Percentiles rank a stretch among this genome's conserved stretches.
Conservation (phyloP, 2,888 invertebrate species). For the Disparrhopalites patrizii region DNA sequence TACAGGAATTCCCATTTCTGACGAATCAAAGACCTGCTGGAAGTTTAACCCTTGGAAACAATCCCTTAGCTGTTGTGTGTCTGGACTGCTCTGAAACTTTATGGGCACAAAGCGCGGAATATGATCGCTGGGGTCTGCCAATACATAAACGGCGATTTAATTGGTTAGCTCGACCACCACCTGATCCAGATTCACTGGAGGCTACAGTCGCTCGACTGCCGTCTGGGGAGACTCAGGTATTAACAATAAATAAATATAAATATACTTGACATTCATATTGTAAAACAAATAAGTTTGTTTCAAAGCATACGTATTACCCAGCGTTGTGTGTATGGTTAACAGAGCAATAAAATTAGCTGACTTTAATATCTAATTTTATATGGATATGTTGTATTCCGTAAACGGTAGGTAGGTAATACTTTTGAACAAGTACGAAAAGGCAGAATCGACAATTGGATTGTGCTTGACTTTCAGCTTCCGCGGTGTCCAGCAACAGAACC, state of each 20-base stretch:
- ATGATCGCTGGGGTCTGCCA: conserved; percentile 83
- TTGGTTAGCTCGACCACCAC: conserved; percentile 89
- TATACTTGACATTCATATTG: too few species aligned
- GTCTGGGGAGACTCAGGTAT: conserved; percentile 64
- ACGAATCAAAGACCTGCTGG: conserved; percentile 76
- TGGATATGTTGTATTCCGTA: too few species aligned
- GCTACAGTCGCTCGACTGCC: conserved; percentile 64
- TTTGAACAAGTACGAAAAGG: too few species aligned
- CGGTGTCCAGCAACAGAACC: conserved; percentile 47
- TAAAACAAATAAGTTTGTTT: too few species aligned
- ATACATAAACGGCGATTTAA: conserved; percentile 87
- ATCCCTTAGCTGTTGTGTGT: conserved; percentile 85
- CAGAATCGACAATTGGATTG: too few species aligned
- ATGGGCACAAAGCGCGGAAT: conserved; percentile 83
- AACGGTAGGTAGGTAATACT: too few species aligned
- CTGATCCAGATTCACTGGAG: conserved; percentile 51
- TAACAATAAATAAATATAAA: too few species aligned
- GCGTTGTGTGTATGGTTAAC: too few species aligned
- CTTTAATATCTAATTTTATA: too few species aligned
- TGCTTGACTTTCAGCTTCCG: conserved; percentile 35
- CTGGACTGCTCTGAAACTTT: conserved; percentile 89
- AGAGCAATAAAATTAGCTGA: too few species aligned
- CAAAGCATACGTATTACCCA: too few species aligned
- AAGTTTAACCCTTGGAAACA: conserved; percentile 78
- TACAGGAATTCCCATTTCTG: conserved; percentile 82